A percentile compares a stretch with the other conserved stretches of the same genome.
Conservation (phyloP, 2,888 invertebrate species). For the Yponomeuta cagnagella region DNA sequence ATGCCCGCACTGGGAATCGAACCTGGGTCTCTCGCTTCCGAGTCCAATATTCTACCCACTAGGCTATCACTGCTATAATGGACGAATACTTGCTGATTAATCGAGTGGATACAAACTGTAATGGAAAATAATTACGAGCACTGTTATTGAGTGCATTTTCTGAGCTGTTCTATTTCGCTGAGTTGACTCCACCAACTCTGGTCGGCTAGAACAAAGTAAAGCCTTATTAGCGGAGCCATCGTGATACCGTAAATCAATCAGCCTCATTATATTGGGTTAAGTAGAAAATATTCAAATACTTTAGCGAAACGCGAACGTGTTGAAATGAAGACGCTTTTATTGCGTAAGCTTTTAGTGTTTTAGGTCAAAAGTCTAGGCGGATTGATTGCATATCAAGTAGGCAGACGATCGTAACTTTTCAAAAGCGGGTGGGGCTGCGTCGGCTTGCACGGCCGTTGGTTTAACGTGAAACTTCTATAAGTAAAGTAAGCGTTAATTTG, state of each 20-base stretch:
- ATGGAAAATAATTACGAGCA: background rate
- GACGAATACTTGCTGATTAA: too few relatives aligned
- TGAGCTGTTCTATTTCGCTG: background rate
- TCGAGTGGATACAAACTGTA: too few relatives aligned
- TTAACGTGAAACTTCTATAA: too few relatives aligned
- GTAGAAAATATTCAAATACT: constrained; percentile 1
- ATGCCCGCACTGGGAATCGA: too few relatives aligned
- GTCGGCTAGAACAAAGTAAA: constrained; percentile 41
- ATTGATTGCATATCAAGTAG: too few relatives aligned
- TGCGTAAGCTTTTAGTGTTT: background rate
- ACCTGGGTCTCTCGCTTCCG: too few relatives aligned
- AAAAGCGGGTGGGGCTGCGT: too few relatives aligned
- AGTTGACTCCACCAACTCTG: background rate
- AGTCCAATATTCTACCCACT: too few relatives aligned
- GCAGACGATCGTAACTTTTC: too few relatives aligned
- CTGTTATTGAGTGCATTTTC: background rate
- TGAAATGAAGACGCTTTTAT: background rate
- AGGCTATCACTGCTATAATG: too few relatives aligned
- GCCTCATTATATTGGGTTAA: background rate
- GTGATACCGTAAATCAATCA: background rate
- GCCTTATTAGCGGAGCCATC: constrained; percentile 31
- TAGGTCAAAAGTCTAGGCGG: background rate
- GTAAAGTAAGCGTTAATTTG: too few relatives aligned
- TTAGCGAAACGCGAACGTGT: background rate
- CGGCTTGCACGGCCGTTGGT: too few relatives aligned